A percentile compares a stretch with the other conserved stretches of the same genome.
phyloP scores from a whole-genome alignment of 2,797 vertebrate species.

The Pseudopleuronectes americanus region DNA sequence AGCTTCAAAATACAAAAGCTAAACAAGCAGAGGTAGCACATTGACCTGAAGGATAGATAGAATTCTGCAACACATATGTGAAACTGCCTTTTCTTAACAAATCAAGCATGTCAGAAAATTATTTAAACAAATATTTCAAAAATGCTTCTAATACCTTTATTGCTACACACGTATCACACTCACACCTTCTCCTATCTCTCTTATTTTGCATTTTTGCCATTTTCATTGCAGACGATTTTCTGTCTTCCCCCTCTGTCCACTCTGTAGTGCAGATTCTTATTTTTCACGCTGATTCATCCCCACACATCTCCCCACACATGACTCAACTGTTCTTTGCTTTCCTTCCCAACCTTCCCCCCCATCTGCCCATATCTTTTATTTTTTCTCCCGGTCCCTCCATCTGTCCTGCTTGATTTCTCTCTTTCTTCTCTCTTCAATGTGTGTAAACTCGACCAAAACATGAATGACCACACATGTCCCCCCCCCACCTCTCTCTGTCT shows the following conservation, averaged over 20 bases:
- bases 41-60: no score
- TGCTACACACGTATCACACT: not conserved
- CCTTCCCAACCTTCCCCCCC: constrained; percentile 54
- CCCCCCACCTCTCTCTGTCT: not conserved
- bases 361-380: constrained; percentile 61
- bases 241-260: constrained; percentile 39
- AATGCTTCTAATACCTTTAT: not conserved
- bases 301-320: constrained; percentile 70
- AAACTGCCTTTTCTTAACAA: no score
- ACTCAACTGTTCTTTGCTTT: constrained; percentile 72
- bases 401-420: constrained; percentile 49
- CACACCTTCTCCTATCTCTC: not conserved
- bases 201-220: constrained; percentile 6
- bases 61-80: no score
- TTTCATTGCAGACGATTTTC: constrained; percentile 18
- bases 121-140: no score
- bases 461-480: constrained; percentile 49
- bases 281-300: constrained; percentile 55
- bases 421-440: constrained; percentile 44
- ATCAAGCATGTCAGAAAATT: no score
- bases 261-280: constrained; percentile 67
- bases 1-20: no score
- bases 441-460: constrained; percentile 67
- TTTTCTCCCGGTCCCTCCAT: constrained; percentile 56
- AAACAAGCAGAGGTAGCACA: no score